These are phyloP conservation scores for Temnothorax rugatulus DNA, from an alignment of 2,888 invertebrate genomes.

Conservation along the genomic window DNA sequence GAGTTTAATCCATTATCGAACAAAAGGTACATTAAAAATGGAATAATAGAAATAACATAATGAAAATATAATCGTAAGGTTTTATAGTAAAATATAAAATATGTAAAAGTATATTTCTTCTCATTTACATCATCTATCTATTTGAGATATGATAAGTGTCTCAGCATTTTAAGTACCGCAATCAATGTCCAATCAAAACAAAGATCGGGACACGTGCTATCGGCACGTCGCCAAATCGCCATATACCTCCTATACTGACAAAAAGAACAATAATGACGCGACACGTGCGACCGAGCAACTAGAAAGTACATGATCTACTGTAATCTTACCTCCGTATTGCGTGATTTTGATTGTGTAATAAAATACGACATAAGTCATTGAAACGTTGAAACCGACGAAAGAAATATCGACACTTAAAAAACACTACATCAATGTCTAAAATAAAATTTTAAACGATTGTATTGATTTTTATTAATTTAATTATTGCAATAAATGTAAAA, in stretches of 20 bases:
- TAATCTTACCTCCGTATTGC: background rate
- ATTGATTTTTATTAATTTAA: constrained; percentile 1
- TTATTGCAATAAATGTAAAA: background rate
- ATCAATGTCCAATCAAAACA: constrained; percentile 51
- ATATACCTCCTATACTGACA: constrained; percentile 33
- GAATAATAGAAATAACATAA: background rate
- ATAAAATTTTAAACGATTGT: background rate
- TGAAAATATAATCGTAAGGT: background rate
- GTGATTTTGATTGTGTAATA: background rate
- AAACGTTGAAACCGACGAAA: background rate
- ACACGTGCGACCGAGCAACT: background rate
- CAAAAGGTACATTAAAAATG: background rate
- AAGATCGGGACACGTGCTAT: constrained; percentile 49
- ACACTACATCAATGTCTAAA: background rate
- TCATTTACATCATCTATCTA: background rate
- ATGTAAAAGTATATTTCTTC: background rate
- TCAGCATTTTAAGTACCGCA: background rate
- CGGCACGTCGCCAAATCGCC: constrained; percentile 37
- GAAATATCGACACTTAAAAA: background rate
- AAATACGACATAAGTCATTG: background rate
- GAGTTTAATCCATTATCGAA: background rate
- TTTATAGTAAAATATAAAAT: background rate
- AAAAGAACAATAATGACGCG: constrained; percentile 17
- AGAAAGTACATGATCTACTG: background rate
- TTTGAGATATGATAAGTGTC: background rate